These are phyloP conservation scores for Ophion ellenae DNA, from an alignment of 2,888 invertebrate genomes.

Conservation along the genomic window DNA sequence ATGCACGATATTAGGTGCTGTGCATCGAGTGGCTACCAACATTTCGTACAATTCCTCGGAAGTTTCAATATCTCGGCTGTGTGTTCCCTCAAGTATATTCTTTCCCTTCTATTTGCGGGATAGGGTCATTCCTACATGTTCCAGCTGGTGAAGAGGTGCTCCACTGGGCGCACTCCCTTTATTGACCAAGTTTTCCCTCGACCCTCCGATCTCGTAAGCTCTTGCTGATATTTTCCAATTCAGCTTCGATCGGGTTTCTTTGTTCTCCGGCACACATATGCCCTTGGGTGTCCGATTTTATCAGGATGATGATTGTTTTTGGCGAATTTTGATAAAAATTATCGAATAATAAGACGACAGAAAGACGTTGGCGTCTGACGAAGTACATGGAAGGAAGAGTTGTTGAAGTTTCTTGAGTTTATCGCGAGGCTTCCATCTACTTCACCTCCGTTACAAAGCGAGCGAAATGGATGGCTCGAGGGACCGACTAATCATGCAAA, in stretches of 20 bases:
- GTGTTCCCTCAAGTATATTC: conserved; percentile 29
- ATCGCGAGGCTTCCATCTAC: background rate
- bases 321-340: too few relatives aligned
- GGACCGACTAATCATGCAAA: conserved; percentile 43
- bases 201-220: conserved; percentile 49
- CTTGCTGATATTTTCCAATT: conserved; percentile 64
- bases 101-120: conserved; percentile 32
- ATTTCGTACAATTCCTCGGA: conserved; percentile 30
- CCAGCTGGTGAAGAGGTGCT: conserved; percentile 24
- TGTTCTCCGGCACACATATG: conserved; percentile 10
- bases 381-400: background rate
- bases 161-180: conserved; percentile 43
- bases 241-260: conserved; percentile 18
- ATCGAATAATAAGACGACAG: background rate
- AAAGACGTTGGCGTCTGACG: background rate
- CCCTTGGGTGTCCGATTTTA: conserved; percentile 3
- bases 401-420: background rate
- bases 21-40: conserved; percentile 25
- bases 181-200: conserved; percentile 47
- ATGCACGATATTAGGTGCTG: conserved; percentile 20
- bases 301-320: background rate
- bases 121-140: conserved; percentile 13
- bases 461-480: conserved; percentile 25
- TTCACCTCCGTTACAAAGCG: conserved; percentile 5
- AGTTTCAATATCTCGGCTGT: conserved; percentile 45